Conservation (phyloP, 2,888 invertebrate genomes). For the Epistrophella euchroma region DNA sequence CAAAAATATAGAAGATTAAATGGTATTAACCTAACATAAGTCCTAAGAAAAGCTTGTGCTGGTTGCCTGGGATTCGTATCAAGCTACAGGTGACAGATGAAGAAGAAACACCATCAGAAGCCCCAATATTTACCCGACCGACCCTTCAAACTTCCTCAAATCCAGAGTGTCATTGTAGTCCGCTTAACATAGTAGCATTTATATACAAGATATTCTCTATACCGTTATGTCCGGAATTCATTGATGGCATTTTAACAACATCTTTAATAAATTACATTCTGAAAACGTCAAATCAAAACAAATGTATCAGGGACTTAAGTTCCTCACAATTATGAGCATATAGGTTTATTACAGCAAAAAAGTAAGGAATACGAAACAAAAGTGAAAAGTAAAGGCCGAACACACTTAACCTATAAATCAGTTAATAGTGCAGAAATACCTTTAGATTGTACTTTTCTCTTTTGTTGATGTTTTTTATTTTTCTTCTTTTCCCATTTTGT, state of each 20-base stretch:
- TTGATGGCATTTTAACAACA: neutral
- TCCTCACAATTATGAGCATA: neutral
- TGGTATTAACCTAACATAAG: too few species aligned
- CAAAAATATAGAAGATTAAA: too few species aligned
- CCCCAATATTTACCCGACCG: too few species aligned
- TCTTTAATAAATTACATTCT: neutral
- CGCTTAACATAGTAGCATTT: neutral
- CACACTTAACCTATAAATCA: neutral
- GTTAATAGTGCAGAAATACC: slow-evolving; percentile 3
- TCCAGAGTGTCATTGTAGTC: neutral
- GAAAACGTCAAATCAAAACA: neutral
- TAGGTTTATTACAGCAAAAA: neutral
- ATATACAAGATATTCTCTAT: too few species aligned
- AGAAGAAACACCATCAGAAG: too few species aligned
- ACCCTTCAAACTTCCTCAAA: too few species aligned
- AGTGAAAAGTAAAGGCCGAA: slow-evolving; percentile 12
- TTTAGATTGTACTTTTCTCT: slow-evolving; percentile 22
- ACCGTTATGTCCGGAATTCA: neutral
- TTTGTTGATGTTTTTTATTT: neutral
- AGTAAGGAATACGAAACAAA: neutral
- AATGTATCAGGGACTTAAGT: neutral
- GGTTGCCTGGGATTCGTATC: too few species aligned
- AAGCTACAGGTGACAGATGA: too few species aligned
- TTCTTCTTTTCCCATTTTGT: neutral
- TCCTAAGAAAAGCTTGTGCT: too few species aligned